Conservation (phyloP, 2,797 vertebrate genomes). For the Takifugu rubripes region DNA sequence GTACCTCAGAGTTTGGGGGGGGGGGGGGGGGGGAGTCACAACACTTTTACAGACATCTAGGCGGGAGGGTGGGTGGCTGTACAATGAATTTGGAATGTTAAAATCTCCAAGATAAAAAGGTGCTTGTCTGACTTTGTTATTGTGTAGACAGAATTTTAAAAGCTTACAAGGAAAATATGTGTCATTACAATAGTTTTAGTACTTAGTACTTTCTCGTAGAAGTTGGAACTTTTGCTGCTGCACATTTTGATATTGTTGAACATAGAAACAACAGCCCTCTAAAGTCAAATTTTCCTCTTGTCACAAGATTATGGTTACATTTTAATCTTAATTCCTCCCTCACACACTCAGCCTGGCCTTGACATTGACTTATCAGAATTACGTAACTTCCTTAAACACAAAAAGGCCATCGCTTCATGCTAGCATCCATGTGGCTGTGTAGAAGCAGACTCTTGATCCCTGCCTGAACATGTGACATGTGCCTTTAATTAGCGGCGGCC, state of each 20-base stretch:
- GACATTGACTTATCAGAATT: slow-evolving; percentile 9
- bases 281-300: slow-evolving; percentile 16
- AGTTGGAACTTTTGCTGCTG: slow-evolving; percentile 3
- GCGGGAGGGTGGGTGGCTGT: neutral
- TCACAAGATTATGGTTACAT: slow-evolving; percentile 14
- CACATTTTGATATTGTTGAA: slow-evolving; percentile 14
- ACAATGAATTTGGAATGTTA: too few species aligned
- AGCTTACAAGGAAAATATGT: too few species aligned
- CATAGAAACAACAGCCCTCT: neutral
- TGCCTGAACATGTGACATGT: slow-evolving; percentile 59
- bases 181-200: neutral
- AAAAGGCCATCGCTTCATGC: slow-evolving; percentile 6
- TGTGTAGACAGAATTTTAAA: too few species aligned
- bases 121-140: too few species aligned
- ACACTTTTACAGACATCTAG: slow-evolving; percentile 13
- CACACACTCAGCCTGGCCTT: slow-evolving; percentile 12
- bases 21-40: slow-evolving; percentile 17
- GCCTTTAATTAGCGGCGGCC: slow-evolving; percentile 68
- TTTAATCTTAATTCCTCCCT: slow-evolving; percentile 16
- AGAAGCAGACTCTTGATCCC: slow-evolving; percentile 15
- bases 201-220: too few species aligned
- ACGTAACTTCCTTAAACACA: slow-evolving; percentile 16
- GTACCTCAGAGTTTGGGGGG: slow-evolving; percentile 35
- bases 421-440: slow-evolving; percentile 22
- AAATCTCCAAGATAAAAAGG: too few species aligned